These are phyloP conservation scores for Brenthis ino DNA, from an alignment of 2,888 invertebrate species.

Conservation along the genomic window DNA sequence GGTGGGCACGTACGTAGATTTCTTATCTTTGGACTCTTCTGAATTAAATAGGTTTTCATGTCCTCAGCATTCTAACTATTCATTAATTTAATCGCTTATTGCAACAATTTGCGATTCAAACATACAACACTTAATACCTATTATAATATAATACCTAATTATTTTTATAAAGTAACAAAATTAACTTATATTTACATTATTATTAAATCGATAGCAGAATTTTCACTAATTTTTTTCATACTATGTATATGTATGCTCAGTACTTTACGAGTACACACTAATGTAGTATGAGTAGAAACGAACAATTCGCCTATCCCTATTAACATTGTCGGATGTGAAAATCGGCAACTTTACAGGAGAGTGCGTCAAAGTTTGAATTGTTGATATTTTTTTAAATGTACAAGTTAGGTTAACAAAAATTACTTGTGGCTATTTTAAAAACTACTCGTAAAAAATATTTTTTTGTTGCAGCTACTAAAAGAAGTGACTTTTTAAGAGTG, in stretches of 20 bases:
- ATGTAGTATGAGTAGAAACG: conserved; percentile 28
- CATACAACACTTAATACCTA: conserved; percentile 81
- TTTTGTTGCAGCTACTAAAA: too few species aligned
- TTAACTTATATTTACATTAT: conserved; percentile 82
- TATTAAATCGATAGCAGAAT: conserved; percentile 78
- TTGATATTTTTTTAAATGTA: too few species aligned
- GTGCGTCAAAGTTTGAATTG: too few species aligned
- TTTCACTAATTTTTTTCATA: conserved; percentile 75
- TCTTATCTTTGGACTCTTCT: conserved; percentile 75
- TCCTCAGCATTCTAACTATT: conserved; percentile 75
- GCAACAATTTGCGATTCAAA: conserved; percentile 81
- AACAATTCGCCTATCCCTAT: neutral
- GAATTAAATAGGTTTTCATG: conserved; percentile 66
- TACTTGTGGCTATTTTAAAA: too few species aligned
- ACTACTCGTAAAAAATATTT: too few species aligned
- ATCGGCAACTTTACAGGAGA: too few species aligned
- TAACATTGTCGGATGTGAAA: too few species aligned
- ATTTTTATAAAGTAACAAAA: conserved; percentile 81
- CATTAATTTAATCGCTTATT: conserved; percentile 78
- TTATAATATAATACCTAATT: conserved; percentile 81
- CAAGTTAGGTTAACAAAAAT: too few species aligned
- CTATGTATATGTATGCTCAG: conserved; percentile 42
- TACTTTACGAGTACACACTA: conserved; percentile 38
- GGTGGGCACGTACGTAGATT: conserved; percentile 70
- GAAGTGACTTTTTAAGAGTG: too few species aligned